Base-by-base conservation (phyloP, 2,888 invertebrate species). In the Tortricodes alternella region DNA sequence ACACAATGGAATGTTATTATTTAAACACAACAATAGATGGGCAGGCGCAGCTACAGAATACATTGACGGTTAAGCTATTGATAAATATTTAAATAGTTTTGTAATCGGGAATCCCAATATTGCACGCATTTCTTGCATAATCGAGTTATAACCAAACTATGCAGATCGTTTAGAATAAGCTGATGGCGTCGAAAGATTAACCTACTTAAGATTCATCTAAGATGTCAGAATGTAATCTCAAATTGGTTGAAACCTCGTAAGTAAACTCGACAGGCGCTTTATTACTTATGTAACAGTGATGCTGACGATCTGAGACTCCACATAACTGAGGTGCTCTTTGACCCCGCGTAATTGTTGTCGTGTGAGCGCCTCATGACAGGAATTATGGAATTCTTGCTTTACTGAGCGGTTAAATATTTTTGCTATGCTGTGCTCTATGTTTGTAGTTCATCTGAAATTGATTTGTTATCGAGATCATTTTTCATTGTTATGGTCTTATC, bases 1-100 rank as follows among this genome's bases (percentile, higher is more conserved):
- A 66, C 58, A 74, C 77, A 78, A 79, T 78, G 85, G 83, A 83
- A 86, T 86, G 84, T 73, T 67, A 72, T 67, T 56, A 67, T n/a
- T n/a, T n/a, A n/a, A n/a, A n/a, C 72, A 70, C 70, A 70, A 80
- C 84, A 85, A 84, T 83, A 63, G 76, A 74, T 70, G 73, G 72
- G 67, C 71, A 65, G 68, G 74, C 79, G 79, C 78, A 78, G 66
- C 64, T 66, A n/a, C n/a, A 66, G 84, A 80, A 85, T 85, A 74
- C 72, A 70, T 73, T 67, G 62, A 43, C 43, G 29, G 18, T 11
- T 37, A 18, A 32, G 16, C 59, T 65, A 70, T 65, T 65, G 70
- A 74, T 76, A 29, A 43, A 43, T 49, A 56, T 38, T 37, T 37
- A 50, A 49, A 53, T 18, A 19, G 43, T 53, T 53, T 43, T 35